A percentile compares a stretch with the other conserved stretches of the same genome.
Evolutionary conservation across 2,113 vertebrate species (phyloP).

Genomic region (Otocyon megalotis): DNA sequence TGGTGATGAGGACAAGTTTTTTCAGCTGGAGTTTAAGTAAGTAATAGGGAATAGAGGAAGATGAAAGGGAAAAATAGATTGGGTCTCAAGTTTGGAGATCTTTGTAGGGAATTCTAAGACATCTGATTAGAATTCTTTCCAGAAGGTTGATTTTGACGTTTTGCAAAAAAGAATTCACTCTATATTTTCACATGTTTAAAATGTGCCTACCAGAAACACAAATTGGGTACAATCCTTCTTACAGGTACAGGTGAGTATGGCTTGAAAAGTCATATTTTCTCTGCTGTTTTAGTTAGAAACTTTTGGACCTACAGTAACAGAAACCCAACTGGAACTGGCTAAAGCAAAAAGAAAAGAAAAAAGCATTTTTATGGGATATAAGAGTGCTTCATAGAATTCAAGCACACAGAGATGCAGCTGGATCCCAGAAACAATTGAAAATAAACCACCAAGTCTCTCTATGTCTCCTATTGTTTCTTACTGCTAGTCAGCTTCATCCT

Average conservation of each 20-base stretch:
- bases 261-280: neutral
- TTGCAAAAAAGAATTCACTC: neutral
- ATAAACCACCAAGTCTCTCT: neutral
- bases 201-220: neutral
- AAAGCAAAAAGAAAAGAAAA: neutral
- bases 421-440: constrained; percentile 20
- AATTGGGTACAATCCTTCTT: neutral
- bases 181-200: neutral
- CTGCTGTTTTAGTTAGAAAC: neutral
- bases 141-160: neutral
- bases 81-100: neutral
- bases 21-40: neutral
- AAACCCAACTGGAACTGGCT: neutral
- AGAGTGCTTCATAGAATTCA: neutral
- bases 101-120: neutral
- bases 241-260: neutral
- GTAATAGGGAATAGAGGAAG: neutral
- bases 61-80: neutral
- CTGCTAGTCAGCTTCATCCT: neutral
- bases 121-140: neutral
- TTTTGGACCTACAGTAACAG: neutral
- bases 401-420: neutral
- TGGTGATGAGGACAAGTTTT: neutral
- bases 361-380: neutral
- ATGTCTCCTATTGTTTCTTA: neutral